Percentiles rank a stretch among this genome's conserved stretches.
Conservation (phyloP, 2,113 vertebrate species). For the Epinephelus lanceolatus region DNA sequence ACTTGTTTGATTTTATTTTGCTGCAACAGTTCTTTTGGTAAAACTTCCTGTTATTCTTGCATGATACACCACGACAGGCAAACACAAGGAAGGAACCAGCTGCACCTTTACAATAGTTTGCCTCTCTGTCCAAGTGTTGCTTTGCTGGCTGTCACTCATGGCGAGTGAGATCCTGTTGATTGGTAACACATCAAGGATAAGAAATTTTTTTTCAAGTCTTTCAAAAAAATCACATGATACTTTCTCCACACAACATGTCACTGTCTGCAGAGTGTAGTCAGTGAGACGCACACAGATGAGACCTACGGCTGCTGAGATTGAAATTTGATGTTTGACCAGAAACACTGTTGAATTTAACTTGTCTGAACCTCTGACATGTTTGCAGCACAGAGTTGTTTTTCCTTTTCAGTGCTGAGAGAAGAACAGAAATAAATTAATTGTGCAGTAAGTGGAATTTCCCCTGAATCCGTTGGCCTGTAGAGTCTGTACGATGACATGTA, state of each 20-base stretch:
- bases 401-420: background rate
- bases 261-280: background rate
- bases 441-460: background rate
- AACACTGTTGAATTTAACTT: background rate
- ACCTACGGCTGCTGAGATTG: background rate
- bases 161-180: background rate
- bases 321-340: background rate
- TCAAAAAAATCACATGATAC: no score
- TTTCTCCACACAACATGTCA: no score
- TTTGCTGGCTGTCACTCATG: background rate
- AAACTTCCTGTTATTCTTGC: no score
- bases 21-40: background rate
- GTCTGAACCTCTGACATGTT: no score
- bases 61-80: no score
- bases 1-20: background rate
- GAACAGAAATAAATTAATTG: background rate
- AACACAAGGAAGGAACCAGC: no score
- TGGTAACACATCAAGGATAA: background rate
- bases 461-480: no score
- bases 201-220: no score
- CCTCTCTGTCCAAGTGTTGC: background rate
- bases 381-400: background rate
- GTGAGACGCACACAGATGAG: background rate
- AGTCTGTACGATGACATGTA: no score
- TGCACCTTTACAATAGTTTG: background rate